These are phyloP conservation scores for Cavia aperea DNA, from an alignment of 2,113 vertebrate genomes.

Conservation along the genomic window DNA sequence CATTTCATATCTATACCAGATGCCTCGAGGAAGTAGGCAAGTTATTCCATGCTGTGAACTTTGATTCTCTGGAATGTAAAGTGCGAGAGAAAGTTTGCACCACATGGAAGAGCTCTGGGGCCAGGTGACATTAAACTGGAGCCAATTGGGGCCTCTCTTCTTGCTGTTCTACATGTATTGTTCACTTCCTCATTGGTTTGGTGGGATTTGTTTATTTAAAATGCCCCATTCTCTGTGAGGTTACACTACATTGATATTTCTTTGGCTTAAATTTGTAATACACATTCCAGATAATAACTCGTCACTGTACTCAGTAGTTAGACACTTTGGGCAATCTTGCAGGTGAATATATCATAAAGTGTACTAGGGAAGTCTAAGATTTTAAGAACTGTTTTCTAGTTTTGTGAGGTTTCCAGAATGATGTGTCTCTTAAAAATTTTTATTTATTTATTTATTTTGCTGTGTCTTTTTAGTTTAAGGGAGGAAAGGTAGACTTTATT, in stretches of 20 bases:
- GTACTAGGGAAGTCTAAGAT: not conserved
- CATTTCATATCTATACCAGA: not conserved
- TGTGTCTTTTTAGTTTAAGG: not conserved
- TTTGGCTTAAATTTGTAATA: not conserved
- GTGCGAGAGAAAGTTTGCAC: not conserved
- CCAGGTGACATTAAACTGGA: not conserved
- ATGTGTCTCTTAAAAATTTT: not conserved
- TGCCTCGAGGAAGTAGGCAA: not conserved
- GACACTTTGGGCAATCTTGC: not conserved
- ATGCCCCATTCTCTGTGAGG: not conserved
- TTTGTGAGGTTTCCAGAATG: slow-evolving; percentile 34
- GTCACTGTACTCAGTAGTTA: not conserved
- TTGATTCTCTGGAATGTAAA: not conserved
- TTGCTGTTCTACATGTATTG: not conserved
- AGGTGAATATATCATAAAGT: not conserved
- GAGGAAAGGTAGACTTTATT: slow-evolving; percentile 49
- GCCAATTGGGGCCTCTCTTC: not conserved
- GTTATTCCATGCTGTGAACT: not conserved
- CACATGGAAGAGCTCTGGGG: not conserved
- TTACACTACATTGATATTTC: not conserved
- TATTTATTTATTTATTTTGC: slow-evolving; percentile 30
- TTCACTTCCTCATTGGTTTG: not conserved
- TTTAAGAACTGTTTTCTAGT: not conserved
- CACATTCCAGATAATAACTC: not conserved
- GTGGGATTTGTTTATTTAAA: slow-evolving; percentile 18